Percentiles rank a stretch among this genome's conserved stretches.
Conservation (phyloP, 2,113 vertebrate species). For the Grantiella picta region DNA sequence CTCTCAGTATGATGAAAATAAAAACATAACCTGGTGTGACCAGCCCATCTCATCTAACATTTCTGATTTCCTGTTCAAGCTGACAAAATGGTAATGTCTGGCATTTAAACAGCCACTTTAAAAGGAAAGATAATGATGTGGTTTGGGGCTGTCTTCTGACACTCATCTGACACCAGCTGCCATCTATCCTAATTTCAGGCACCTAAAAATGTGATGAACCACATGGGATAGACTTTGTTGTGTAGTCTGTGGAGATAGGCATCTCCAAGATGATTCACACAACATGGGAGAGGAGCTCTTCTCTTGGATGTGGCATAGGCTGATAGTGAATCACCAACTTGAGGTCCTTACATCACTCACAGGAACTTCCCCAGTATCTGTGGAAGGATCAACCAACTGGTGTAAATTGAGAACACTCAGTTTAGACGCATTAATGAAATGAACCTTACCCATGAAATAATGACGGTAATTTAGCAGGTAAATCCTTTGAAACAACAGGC, state of each 20-base stretch:
- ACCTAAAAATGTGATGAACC: background rate
- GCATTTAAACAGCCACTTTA: background rate
- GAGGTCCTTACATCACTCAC: background rate
- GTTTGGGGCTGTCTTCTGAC: background rate
- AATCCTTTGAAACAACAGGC: background rate
- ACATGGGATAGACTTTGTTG: background rate
- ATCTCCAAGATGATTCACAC: background rate
- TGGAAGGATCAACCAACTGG: background rate
- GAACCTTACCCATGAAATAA: background rate
- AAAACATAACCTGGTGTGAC: background rate
- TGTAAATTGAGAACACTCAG: background rate
- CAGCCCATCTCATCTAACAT: background rate
- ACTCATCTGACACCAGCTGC: background rate
- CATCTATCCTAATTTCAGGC: background rate
- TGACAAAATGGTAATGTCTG: background rate
- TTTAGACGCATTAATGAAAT: background rate
- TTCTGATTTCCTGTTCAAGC: background rate
- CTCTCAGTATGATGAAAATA: background rate
- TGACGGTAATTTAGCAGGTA: background rate
- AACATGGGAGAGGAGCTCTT: background rate
- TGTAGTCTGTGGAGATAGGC: background rate
- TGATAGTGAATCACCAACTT: background rate
- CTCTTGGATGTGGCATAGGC: background rate
- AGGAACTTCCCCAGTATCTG: background rate
- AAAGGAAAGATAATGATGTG: background rate